These are phyloP conservation scores for Pteria penguin DNA, from an alignment of 2,888 invertebrate species.

Conservation along the genomic window DNA sequence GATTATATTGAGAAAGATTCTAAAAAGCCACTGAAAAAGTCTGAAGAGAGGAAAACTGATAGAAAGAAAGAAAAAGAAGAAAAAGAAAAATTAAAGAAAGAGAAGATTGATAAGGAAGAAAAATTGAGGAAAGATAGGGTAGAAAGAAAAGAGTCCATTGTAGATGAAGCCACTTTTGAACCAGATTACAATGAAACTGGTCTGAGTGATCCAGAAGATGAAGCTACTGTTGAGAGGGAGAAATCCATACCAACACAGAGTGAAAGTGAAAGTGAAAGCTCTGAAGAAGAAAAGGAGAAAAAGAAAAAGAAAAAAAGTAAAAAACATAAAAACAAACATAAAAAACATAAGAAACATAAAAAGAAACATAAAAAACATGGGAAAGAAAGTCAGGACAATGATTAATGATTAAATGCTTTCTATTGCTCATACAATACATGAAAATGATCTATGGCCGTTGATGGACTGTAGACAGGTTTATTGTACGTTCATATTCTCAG, in stretches of 20 bases:
- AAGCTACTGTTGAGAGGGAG: conserved; percentile 24
- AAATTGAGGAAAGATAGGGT: conserved; percentile 12
- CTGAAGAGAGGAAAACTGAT: too few relatives aligned
- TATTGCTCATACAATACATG: too few relatives aligned
- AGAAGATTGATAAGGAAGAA: background rate
- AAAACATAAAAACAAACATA: conserved; percentile 36
- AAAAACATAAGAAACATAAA: conserved; percentile 43
- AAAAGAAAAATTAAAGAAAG: background rate
- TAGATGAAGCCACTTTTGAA: conserved; percentile 74
- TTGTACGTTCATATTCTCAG: too few relatives aligned
- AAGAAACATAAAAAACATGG: conserved; percentile 39
- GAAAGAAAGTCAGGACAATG: conserved; percentile 6
- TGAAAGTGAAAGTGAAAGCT: conserved; percentile 26
- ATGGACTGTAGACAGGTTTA: too few relatives aligned
- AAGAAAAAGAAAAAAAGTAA: conserved; percentile 38
- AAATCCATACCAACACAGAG: conserved; percentile 9
- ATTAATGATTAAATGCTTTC: too few relatives aligned
- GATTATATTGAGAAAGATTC: too few relatives aligned
- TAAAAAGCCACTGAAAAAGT: too few relatives aligned
- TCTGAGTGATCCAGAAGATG: conserved; percentile 53
- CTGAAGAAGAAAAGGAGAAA: conserved; percentile 32
- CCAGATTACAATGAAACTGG: conserved; percentile 73
- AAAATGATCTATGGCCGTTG: too few relatives aligned
- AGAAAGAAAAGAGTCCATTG: conserved; percentile 70
- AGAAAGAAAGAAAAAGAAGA: background rate